Conservation (phyloP, 1,140 invertebrate genomes). For the Euwallacea similis region DNA sequence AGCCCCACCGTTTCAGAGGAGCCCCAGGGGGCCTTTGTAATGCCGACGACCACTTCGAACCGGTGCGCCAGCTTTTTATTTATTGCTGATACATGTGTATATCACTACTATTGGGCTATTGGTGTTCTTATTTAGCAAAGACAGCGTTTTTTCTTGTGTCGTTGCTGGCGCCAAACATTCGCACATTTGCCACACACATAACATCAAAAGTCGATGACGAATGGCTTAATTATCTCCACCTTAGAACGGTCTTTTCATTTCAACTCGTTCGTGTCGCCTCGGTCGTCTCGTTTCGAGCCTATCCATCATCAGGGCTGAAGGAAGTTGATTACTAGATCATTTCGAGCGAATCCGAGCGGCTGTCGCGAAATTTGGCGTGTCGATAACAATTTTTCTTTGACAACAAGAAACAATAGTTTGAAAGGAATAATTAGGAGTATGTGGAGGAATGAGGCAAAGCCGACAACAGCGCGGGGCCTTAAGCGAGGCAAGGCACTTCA, state of each 20-base stretch:
- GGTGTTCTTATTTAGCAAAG: too few species aligned
- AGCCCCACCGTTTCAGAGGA: conserved; percentile 12
- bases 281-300: conserved; percentile 27
- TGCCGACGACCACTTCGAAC: conserved; percentile 14
- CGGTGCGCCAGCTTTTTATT: background rate
- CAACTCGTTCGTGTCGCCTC: conserved; percentile 30
- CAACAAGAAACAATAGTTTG: background rate
- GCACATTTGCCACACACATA: too few species aligned
- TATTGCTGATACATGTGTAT: too few species aligned
- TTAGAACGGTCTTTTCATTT: conserved; percentile 12
- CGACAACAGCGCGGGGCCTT: conserved; percentile 13
- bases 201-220: conserved; percentile 8
- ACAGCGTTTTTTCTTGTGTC: too few species aligned
- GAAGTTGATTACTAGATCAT: conserved; percentile 31
- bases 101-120: too few species aligned
- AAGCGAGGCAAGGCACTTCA: conserved; percentile 19
- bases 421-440: background rate
- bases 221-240: conserved; percentile 33
- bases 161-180: too few species aligned
- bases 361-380: conserved; percentile 34
- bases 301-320: conserved; percentile 31
- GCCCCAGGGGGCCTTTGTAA: conserved; percentile 29
- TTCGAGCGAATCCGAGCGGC: conserved; percentile 28
- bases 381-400: conserved; percentile 16
- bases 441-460: background rate